Evolutionary conservation across 30 jellyfish, hydroid and myxozoan species (phyloP).

Genomic region (Cassiopea xamachana): DNA sequence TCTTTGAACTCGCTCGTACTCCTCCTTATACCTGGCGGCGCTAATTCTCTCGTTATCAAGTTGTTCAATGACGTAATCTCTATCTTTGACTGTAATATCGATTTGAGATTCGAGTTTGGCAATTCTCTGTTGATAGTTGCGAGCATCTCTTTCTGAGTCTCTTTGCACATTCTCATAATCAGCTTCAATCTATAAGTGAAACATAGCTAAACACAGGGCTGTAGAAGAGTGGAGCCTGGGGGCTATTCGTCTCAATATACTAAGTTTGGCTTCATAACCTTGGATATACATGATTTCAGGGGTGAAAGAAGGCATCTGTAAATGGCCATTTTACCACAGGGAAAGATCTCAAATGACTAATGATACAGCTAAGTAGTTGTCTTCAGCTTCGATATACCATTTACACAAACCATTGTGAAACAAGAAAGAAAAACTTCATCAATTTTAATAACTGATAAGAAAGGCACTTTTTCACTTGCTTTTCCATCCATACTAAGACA

Average conservation of each 20-base stretch:
- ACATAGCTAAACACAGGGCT: not conserved
- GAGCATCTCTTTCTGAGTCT: constrained; percentile 91
- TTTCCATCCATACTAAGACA: not conserved
- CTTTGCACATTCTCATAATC: constrained; percentile 87
- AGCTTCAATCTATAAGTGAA: constrained; percentile 72
- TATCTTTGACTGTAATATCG: constrained; percentile 87
- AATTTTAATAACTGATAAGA: no score
- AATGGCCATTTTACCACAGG: no score
- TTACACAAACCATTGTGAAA: no score
- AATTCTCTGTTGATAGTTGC: constrained; percentile 70
- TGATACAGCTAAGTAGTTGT: no score
- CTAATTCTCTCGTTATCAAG: constrained; percentile 91
- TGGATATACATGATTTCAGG: no score
- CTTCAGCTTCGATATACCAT: no score
- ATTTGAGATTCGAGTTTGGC: constrained; percentile 87
- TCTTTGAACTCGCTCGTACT: constrained; percentile 95
- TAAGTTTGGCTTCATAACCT: no score
- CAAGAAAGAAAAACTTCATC: no score
- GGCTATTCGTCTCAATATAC: no score
- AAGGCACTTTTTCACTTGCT: not conserved
- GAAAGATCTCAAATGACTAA: no score
- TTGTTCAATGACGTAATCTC: constrained; percentile 93
- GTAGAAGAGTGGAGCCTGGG: no score
- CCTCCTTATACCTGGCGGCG: constrained; percentile 92
- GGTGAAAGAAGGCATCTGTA: no score